These are phyloP conservation scores for Corythornis vintsioides DNA, from an alignment of 2,113 vertebrate species.

Conservation along the genomic window DNA sequence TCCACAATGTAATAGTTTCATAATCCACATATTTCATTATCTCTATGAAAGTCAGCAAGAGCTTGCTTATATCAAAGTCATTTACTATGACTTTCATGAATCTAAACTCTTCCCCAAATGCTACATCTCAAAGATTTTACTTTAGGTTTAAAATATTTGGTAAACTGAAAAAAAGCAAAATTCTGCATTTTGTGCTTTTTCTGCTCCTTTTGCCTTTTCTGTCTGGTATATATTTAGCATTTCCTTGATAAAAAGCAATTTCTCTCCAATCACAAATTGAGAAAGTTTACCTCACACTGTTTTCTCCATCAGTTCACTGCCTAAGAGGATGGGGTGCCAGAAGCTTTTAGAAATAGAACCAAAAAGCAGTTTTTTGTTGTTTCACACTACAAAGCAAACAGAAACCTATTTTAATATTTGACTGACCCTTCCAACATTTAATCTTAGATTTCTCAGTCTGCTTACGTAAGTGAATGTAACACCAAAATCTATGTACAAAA, in stretches of 20 bases:
- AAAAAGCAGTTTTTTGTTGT: neutral
- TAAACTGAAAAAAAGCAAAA: neutral
- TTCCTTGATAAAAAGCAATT: neutral
- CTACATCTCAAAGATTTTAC: neutral
- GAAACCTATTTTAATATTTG: neutral
- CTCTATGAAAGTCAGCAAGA: neutral
- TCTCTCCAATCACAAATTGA: neutral
- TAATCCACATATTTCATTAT: neutral
- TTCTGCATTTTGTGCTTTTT: neutral
- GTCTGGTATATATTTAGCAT: neutral
- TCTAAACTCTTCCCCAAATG: neutral
- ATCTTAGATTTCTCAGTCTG: neutral
- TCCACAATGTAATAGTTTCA: neutral
- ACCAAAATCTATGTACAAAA: neutral
- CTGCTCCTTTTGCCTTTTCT: neutral
- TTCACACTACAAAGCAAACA: neutral
- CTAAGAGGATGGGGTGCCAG: neutral
- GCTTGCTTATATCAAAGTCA: neutral
- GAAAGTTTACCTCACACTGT: neutral
- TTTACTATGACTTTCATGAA: neutral
- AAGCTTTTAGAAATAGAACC: neutral
- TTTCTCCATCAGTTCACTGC: neutral
- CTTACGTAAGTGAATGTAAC: neutral
- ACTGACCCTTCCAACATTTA: neutral
- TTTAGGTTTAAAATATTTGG: neutral